These are phyloP conservation scores for Macrobrachium rosenbergii DNA, from an alignment of 1,140 invertebrate species.

Conservation along the genomic window DNA sequence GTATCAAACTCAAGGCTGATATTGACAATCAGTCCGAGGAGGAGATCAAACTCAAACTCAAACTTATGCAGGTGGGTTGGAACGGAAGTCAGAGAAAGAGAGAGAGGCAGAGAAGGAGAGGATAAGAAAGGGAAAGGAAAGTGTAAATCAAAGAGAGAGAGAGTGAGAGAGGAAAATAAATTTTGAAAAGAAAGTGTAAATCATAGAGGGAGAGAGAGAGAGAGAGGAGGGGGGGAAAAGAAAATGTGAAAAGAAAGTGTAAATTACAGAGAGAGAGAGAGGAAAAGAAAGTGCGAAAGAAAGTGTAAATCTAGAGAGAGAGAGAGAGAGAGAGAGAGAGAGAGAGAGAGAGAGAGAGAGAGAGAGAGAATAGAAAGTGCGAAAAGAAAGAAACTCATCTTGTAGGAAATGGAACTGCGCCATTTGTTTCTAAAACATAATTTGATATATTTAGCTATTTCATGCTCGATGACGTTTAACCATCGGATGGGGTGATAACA, in stretches of 20 bases:
- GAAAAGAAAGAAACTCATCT: too few relatives aligned
- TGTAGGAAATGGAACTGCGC: neutral
- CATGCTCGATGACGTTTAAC: too few relatives aligned
- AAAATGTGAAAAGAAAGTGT: neutral
- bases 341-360: neutral
- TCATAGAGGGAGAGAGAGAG: neutral
- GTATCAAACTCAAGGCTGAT: constrained; percentile 81
- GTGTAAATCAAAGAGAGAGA: neutral
- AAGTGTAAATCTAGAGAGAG: neutral
- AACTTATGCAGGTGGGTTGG: constrained; percentile 78
- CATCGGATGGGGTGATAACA: too few relatives aligned
- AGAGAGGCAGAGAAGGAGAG: constrained; percentile 13
- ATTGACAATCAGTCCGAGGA: constrained; percentile 85
- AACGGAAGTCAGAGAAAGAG: constrained; percentile 9
- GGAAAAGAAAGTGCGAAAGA: neutral
- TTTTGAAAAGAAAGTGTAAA: neutral
- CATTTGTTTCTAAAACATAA: too few relatives aligned
- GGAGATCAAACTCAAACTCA: constrained; percentile 79
- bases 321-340: neutral
- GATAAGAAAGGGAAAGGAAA: neutral
- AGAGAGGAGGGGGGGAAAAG: too few relatives aligned
- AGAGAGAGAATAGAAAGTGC: too few relatives aligned
- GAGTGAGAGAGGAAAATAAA: neutral
- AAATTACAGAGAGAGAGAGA: neutral
- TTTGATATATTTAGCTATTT: too few relatives aligned